phyloP scores from a whole-genome alignment of 2,888 invertebrate species.

The Prosapia bicincta region DNA sequence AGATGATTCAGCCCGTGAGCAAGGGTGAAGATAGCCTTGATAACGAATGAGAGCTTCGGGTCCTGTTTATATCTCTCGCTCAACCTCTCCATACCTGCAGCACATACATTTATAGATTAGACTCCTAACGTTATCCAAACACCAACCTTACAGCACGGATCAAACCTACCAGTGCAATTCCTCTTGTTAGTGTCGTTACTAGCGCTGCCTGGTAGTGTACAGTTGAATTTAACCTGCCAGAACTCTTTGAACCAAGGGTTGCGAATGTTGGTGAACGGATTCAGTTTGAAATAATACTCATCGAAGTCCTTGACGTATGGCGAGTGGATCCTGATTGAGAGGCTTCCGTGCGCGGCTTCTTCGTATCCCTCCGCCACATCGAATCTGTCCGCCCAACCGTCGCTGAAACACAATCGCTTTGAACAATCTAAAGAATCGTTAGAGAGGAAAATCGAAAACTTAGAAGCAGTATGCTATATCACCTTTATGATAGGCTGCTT shows the following conservation, averaged over 20 bases:
- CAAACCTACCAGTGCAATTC: conserved; percentile 42
- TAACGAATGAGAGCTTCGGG: conserved; percentile 74
- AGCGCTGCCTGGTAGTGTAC: conserved; percentile 47
- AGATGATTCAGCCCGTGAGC: conserved; percentile 69
- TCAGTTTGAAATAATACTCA: conserved; percentile 62
- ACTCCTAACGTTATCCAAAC: too few relatives aligned
- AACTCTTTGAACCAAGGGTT: conserved; percentile 76
- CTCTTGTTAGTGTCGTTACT: conserved; percentile 26
- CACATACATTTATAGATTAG: too few relatives aligned
- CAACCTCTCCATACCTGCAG: conserved; percentile 56
- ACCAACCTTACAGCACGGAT: too few relatives aligned
- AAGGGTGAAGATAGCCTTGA: conserved; percentile 72
- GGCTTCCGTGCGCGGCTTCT: conserved; percentile 62
- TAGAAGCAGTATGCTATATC: too few relatives aligned
- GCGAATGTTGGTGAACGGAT: conserved; percentile 58
- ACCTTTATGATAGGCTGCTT: too few relatives aligned
- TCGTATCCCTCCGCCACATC: conserved; percentile 69
- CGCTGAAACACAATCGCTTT: conserved; percentile 55
- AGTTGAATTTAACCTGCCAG: conserved; percentile 70
- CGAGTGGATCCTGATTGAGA: conserved; percentile 72
- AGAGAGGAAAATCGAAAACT: too few relatives aligned
- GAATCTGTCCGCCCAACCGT: conserved; percentile 71
- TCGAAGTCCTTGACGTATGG: conserved; percentile 63
- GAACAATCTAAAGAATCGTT: not conserved
- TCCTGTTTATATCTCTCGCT: conserved; percentile 61